phyloP scores from a whole-genome alignment of 2,113 vertebrate species.

The Siniperca chuatsi region DNA sequence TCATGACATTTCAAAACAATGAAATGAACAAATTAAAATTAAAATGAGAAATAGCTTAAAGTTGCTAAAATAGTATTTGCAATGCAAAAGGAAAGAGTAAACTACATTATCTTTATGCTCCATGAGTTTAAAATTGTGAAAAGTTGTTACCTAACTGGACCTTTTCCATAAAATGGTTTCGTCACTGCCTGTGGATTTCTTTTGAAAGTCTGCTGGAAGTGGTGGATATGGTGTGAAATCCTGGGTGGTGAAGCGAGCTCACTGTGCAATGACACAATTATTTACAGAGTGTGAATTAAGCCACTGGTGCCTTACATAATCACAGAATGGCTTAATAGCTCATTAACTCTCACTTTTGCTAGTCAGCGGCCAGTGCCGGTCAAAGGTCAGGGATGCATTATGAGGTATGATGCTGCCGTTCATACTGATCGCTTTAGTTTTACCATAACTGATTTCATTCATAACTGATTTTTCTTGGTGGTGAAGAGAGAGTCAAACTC shows the following conservation, averaged over 20 bases:
- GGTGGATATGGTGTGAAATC: conserved; percentile 37
- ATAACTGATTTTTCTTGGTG: too few species aligned
- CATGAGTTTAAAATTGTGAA: neutral
- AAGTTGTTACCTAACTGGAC: neutral
- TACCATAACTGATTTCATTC: neutral
- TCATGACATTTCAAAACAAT: too few species aligned
- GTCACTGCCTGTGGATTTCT: neutral
- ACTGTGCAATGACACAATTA: conserved; percentile 59
- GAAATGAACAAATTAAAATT: neutral
- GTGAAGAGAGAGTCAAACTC: too few species aligned
- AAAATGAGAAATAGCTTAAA: neutral
- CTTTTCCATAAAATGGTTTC: neutral
- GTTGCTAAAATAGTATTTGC: too few species aligned
- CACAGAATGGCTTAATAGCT: conserved; percentile 21
- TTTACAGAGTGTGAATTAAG: conserved; percentile 59
- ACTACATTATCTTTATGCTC: too few species aligned
- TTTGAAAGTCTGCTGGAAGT: neutral
- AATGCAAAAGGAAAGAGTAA: too few species aligned
- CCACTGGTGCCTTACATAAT: conserved; percentile 47
- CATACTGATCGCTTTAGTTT: neutral
- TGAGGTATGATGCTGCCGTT: neutral
- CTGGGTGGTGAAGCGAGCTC: conserved; percentile 40
- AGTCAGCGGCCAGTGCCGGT: neutral
- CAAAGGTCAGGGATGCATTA: conserved; percentile 20
- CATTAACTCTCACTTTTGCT: neutral